A percentile compares a stretch with the other conserved stretches of the same genome.
These are phyloP conservation scores for Girardinichthys multiradiatus DNA, from an alignment of 2,113 vertebrate genomes.

Conservation along the genomic window DNA sequence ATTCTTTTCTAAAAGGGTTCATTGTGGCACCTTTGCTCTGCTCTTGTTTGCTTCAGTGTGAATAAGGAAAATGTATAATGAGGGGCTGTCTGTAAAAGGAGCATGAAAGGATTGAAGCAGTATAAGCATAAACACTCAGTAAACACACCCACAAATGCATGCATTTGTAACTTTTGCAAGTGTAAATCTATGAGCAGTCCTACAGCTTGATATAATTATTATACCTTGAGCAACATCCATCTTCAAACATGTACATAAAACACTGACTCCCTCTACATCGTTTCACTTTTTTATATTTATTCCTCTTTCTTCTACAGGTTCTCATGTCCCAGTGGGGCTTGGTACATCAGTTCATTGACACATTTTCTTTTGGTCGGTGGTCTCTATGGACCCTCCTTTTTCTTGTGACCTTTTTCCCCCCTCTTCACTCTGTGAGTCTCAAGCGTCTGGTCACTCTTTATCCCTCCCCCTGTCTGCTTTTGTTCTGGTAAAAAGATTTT, in stretches of 20 bases:
- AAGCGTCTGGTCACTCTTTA: conserved; percentile 74
- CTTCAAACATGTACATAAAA: not conserved
- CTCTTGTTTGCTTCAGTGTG: not conserved
- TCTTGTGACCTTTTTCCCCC: conserved; percentile 75
- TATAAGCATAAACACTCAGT: conserved; percentile 3
- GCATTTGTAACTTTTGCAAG: conserved; percentile 2
- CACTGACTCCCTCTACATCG: not conserved
- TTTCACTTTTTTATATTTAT: conserved; percentile 36
- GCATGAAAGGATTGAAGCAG: conserved; percentile 26
- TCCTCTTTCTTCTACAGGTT: conserved; percentile 59
- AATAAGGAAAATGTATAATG: not conserved
- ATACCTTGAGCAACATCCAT: conserved; percentile 24
- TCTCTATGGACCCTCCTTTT: conserved; percentile 73
- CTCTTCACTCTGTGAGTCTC: conserved; percentile 62
- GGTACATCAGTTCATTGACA: conserved; percentile 71
- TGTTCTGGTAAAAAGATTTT: conserved; percentile 66
- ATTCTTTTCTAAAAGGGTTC: not conserved
- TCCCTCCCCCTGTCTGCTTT: conserved; percentile 65
- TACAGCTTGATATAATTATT: conserved; percentile 10
- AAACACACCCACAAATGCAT: conserved; percentile 20
- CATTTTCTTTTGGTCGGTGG: conserved; percentile 60
- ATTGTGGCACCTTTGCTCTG: not conserved
- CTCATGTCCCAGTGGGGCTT: conserved; percentile 35
- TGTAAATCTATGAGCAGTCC: conserved; percentile 19
- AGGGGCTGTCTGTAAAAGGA: not conserved